Conservation (phyloP, 2,113 vertebrate species). For the Mystacornis crossleyi region DNA sequence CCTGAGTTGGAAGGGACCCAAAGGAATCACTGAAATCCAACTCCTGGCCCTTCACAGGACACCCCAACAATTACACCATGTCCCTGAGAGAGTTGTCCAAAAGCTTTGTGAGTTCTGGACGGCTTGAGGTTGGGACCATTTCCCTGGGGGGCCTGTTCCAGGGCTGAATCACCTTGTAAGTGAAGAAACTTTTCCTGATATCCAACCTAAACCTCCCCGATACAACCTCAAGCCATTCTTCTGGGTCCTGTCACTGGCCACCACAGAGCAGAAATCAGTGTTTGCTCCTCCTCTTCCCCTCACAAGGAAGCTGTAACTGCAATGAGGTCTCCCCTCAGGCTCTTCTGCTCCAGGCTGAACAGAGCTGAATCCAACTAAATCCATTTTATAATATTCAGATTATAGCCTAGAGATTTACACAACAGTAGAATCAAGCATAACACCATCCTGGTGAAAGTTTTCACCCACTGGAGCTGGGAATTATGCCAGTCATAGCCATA, state of each 20-base stretch:
- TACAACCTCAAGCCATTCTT: not conserved
- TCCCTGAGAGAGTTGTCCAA: not conserved
- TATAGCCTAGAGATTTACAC: not conserved
- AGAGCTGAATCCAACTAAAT: not conserved
- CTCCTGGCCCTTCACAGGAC: not conserved
- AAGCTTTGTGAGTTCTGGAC: not conserved
- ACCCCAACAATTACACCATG: not conserved
- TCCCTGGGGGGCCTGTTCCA: not conserved
- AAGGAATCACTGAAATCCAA: not conserved
- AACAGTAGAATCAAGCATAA: not conserved
- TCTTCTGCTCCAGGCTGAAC: not conserved
- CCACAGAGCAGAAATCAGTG: not conserved
- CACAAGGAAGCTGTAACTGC: not conserved
- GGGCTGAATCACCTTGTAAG: not conserved
- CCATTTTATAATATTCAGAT: not conserved
- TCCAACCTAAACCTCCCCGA: not conserved
- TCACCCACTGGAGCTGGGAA: not conserved
- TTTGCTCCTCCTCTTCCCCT: not conserved
- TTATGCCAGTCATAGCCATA: not conserved
- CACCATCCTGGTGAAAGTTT: not conserved
- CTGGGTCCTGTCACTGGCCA: not conserved
- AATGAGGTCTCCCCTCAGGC: not conserved
- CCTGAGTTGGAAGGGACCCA: not conserved
- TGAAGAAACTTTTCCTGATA: not conserved
- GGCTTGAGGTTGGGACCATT: fast-evolving